phyloP scores from a whole-genome alignment of 1,140 invertebrate genomes.

The Drosophila lini region DNA sequence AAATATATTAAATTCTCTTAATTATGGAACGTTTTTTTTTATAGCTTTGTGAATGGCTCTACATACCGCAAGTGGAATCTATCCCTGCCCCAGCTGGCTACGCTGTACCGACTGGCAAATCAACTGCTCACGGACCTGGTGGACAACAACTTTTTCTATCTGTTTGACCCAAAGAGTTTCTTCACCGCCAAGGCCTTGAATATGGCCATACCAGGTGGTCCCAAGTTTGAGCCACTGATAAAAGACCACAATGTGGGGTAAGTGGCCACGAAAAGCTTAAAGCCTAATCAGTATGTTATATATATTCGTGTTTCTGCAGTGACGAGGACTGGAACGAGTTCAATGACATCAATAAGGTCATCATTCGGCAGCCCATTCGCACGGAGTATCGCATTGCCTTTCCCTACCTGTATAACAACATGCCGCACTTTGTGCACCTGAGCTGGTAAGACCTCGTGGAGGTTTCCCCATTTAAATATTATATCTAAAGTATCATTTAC shows the following conservation, averaged over 20 bases:
- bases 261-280: conserved; percentile 49
- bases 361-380: conserved; percentile 98
- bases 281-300: background rate
- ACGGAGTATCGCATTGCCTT: conserved; percentile 99
- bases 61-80: conserved; percentile 99
- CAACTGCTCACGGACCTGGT: conserved; percentile 99
- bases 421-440: conserved; percentile 97
- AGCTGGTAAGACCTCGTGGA: conserved; percentile 90
- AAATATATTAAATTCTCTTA: background rate
- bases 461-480: background rate
- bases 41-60: conserved; percentile 96
- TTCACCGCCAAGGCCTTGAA: conserved; percentile 99
- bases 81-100: conserved; percentile 97
- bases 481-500: conserved; percentile 29
- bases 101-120: conserved; percentile 98
- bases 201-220: conserved; percentile 99
- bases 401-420: conserved; percentile 99
- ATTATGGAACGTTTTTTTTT: conserved; percentile 7
- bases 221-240: conserved; percentile 99
- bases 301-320: conserved; percentile 84
- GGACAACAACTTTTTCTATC: conserved; percentile 99
- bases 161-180: conserved; percentile 99
- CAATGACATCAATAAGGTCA: conserved; percentile 99
- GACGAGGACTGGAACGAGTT: conserved; percentile 99
- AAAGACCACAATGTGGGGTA: conserved; percentile 98